phyloP scores from a whole-genome alignment of 2,888 invertebrate species.

The Tipula vernalis region DNA sequence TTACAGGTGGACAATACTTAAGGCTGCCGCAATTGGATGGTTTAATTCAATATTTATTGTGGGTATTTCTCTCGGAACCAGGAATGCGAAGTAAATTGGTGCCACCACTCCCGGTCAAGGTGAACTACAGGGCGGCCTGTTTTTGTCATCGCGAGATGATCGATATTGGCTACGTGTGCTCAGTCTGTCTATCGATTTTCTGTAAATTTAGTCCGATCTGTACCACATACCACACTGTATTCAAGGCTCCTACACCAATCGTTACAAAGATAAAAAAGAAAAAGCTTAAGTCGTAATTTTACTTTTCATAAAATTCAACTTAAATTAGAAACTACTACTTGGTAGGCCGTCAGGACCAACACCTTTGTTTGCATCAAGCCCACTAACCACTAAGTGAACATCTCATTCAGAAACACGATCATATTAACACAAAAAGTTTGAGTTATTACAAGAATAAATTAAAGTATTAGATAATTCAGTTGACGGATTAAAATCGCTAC shows the following conservation, averaged over 20 bases:
- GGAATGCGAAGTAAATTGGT: constrained; percentile 68
- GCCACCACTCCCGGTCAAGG: constrained; percentile 77
- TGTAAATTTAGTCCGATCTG: constrained; percentile 96
- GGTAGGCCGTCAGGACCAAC: no score
- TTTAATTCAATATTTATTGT: constrained; percentile 44
- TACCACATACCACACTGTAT: constrained; percentile 91
- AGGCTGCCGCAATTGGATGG: constrained; percentile 79
- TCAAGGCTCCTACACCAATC: constrained; percentile 74
- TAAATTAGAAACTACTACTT: no score
- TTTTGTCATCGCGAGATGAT: constrained; percentile 94
- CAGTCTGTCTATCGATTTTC: constrained; percentile 92
- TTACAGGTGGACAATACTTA: constrained; percentile 85
- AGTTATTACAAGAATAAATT: no score
- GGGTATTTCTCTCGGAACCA: constrained; percentile 87
- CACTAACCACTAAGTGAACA: no score
- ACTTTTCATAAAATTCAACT: background rate
- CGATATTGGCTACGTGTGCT: constrained; percentile 94
- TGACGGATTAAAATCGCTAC: no score
- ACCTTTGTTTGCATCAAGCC: no score
- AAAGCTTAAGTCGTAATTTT: constrained; percentile 45
- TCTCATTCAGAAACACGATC: no score
- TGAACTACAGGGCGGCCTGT: constrained; percentile 94
- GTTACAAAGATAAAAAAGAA: constrained; percentile 70
- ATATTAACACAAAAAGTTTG: no score
- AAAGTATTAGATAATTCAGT: no score